phyloP scores from a whole-genome alignment of 2,113 vertebrate species.

The Rhabdornis inornatus region DNA sequence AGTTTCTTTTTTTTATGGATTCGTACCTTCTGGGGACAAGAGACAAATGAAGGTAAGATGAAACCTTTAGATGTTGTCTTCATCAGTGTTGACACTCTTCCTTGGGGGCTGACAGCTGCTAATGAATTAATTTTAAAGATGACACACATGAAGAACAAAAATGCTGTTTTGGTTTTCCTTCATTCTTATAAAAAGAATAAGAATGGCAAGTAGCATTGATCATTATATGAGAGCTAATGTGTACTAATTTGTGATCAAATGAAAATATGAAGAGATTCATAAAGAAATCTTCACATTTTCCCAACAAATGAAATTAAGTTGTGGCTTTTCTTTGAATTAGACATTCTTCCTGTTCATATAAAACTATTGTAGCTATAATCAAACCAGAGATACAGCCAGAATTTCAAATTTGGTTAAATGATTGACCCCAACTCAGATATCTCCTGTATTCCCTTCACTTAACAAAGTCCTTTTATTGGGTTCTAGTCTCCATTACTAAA shows the following conservation, averaged over 20 bases:
- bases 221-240: neutral
- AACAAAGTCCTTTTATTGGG: neutral
- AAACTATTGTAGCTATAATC: neutral
- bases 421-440: neutral
- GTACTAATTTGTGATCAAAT: neutral
- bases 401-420: neutral
- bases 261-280: neutral
- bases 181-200: neutral
- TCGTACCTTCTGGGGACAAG: slow-evolving; percentile 68
- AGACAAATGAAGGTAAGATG: slow-evolving; percentile 65
- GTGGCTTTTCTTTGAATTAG: neutral
- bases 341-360: neutral
- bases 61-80: slow-evolving; percentile 71
- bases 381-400: neutral
- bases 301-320: neutral
- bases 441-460: neutral
- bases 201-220: neutral
- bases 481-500: neutral
- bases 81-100: slow-evolving; percentile 57
- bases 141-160: slow-evolving; percentile 46
- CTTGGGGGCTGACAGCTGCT: slow-evolving; percentile 66
- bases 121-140: slow-evolving; percentile 71
- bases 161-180: neutral
- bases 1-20: slow-evolving; percentile 3
- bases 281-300: neutral